phyloP scores from a whole-genome alignment of 2,113 vertebrate species.

The Myodes glareolus region DNA sequence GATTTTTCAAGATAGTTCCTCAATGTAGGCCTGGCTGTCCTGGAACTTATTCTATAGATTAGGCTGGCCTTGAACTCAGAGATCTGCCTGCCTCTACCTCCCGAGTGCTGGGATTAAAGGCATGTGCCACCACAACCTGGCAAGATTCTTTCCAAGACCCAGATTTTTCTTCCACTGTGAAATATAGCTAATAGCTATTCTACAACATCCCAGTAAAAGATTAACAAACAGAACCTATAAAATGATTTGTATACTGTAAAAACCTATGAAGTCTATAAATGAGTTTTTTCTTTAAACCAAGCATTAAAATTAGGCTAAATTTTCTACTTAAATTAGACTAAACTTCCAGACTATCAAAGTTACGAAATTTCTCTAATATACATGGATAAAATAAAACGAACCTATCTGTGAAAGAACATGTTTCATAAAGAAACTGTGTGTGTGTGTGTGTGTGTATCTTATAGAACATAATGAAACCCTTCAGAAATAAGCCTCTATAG shows the following conservation, averaged over 20 bases:
- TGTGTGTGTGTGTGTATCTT: not conserved
- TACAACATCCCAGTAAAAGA: not conserved
- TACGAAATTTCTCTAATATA: conserved; percentile 30
- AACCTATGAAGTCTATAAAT: not conserved
- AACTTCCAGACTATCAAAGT: not conserved
- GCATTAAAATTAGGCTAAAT: conserved; percentile 6
- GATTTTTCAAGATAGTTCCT: not conserved
- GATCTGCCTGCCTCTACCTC: not conserved
- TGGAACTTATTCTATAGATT: not conserved
- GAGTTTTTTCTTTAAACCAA: conserved; percentile 48
- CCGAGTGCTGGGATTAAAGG: not conserved
- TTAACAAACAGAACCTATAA: not conserved
- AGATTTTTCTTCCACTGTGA: conserved; percentile 30
- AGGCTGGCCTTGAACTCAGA: not conserved
- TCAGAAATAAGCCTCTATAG: conserved; percentile 19
- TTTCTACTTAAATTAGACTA: conserved; percentile 11
- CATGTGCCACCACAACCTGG: not conserved
- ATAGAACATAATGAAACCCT: not conserved
- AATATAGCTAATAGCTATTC: conserved; percentile 36
- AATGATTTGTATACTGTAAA: conserved; percentile 5
- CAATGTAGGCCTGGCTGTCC: not conserved
- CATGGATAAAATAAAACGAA: conserved; percentile 44
- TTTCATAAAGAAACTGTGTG: conserved; percentile 1
- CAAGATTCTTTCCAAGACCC: not conserved
- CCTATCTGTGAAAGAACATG: not conserved